Evolutionary conservation across 92 coral and sea anemone genomes (phyloP), one percentile per base, ranked within the genome.

Genomic region (Paragorgia papillata): DNA sequence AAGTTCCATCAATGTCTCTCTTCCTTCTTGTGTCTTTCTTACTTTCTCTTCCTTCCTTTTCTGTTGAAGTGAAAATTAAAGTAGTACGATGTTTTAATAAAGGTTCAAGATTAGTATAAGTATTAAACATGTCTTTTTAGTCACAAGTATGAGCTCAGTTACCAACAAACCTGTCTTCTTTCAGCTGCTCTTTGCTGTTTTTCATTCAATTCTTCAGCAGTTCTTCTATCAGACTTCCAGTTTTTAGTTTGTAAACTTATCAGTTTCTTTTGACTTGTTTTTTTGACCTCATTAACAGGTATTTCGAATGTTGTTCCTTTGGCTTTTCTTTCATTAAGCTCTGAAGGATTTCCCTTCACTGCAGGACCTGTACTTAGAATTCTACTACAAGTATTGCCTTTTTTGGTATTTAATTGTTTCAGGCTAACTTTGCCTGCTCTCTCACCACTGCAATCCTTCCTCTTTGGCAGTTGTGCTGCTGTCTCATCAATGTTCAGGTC

Each of bases 141-240:
- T n/a, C n/a, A n/a, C n/a, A n/a, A n/a, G n/a, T n/a, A n/a, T n/a
- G n/a, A n/a, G n/a, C n/a, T n/a, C n/a, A n/a, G n/a, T n/a, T n/a
- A n/a, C n/a, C n/a, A n/a, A 67, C 91, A 66, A 84, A 94, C 98
- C 79, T 73, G 85, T 84, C 98, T 66, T 22, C 98, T 83, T 60
- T 89, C 92, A 27, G 88, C 92, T 25, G 98, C 98, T 76, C 84
- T 65, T 58, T 79, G 57, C 57, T 84, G 97, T 63, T 94, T 94
- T 39, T 91, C 97, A 13, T 88, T 91, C 74, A 94, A 34, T 49
- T 91, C 90, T 55, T 82, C 55, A 57, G 92, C 91, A 22, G 89
- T 86, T 9, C 49, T 57, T 24, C 49, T 54, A n/a, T 28, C 32
- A 79, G 54, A 59, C 43, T 32, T 40, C 67, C 55, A 28, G 37